These are phyloP conservation scores for Capra hircus DNA, from an alignment of 2,113 vertebrate species.

Conservation along the genomic window DNA sequence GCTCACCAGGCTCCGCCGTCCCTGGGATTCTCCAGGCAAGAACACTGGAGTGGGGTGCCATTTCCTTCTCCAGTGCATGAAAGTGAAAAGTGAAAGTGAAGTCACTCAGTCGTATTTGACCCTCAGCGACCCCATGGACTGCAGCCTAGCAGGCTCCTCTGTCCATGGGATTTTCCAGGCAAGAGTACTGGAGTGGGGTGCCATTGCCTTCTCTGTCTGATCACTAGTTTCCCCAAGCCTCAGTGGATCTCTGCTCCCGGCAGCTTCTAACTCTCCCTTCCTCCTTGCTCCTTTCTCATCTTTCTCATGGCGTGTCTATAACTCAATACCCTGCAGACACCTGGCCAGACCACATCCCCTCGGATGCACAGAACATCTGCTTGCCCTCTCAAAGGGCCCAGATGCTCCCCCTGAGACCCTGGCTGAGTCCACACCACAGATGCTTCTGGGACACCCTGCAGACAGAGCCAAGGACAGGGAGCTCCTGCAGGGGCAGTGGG, in stretches of 20 bases:
- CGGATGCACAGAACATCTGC: background rate
- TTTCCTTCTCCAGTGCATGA: too few relatives aligned
- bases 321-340: accelerated
- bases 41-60: too few relatives aligned
- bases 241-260: background rate
- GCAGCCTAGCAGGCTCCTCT: too few relatives aligned
- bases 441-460: accelerated
- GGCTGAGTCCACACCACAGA: accelerated
- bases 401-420: background rate
- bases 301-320: accelerated
- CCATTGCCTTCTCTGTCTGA: background rate
- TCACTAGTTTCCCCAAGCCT: background rate
- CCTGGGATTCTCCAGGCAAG: too few relatives aligned
- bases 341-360: accelerated
- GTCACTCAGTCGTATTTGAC: too few relatives aligned
- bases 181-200: too few relatives aligned
- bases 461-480: accelerated
- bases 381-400: too few relatives aligned
- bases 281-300: background rate
- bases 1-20: too few relatives aligned
- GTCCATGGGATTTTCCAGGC: too few relatives aligned
- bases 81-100: too few relatives aligned
- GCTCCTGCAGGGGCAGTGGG: accelerated
- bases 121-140: too few relatives aligned
- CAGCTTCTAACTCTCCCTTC: background rate